phyloP scores from a whole-genome alignment of 2,113 vertebrate genomes.

The Neoarius graeffei region DNA sequence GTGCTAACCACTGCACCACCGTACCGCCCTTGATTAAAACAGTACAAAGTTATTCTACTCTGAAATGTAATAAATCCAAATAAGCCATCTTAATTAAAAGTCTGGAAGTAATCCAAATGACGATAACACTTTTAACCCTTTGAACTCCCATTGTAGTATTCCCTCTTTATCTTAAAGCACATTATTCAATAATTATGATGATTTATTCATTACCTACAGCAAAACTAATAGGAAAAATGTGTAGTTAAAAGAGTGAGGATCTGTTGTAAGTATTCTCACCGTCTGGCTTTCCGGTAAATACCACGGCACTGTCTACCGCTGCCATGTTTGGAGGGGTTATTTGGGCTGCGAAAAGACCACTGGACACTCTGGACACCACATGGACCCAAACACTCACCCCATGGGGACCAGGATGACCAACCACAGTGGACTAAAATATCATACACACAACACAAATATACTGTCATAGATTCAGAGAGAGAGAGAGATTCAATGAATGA shows the following conservation, averaged over 20 bases:
- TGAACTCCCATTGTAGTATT: neutral
- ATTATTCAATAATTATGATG: neutral
- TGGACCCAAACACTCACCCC: slow-evolving; percentile 85
- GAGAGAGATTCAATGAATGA: neutral
- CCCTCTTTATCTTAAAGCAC: neutral
- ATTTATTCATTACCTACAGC: neutral
- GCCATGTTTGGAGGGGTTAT: slow-evolving; percentile 76
- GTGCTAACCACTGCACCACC: no score
- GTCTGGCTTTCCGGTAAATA: slow-evolving; percentile 86
- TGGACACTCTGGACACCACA: slow-evolving; percentile 86
- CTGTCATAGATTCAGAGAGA: neutral
- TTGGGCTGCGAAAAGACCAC: slow-evolving; percentile 91
- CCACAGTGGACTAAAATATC: slow-evolving; percentile 80
- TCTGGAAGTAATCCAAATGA: neutral
- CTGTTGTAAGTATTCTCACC: slow-evolving; percentile 65
- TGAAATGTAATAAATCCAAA: neutral
- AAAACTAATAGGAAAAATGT: neutral
- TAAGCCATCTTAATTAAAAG: neutral
- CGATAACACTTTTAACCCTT: neutral
- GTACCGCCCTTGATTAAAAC: neutral
- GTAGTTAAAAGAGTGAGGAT: neutral
- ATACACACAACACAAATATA: slow-evolving; percentile 2
- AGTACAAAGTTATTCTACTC: neutral
- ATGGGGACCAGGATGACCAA: slow-evolving; percentile 88
- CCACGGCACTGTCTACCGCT: slow-evolving; percentile 77